Conservation (phyloP, 2,797 vertebrate genomes). For the Thamnophis elegans region DNA sequence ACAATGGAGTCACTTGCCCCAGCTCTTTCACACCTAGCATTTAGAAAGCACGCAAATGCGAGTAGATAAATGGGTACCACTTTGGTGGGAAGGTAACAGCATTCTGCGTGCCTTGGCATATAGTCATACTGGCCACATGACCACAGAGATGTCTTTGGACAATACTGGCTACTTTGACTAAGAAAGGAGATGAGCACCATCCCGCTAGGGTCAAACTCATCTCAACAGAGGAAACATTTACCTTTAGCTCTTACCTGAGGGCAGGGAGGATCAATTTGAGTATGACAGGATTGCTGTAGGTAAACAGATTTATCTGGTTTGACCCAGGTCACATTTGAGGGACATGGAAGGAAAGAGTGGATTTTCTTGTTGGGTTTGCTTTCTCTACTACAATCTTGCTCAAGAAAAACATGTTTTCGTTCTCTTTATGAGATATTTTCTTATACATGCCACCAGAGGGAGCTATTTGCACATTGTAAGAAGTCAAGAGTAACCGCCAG, state of each 20-base stretch:
- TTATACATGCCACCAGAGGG: constrained; percentile 61
- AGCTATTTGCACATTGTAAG: constrained; percentile 47
- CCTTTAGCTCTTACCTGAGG: neutral
- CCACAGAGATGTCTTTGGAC: no score
- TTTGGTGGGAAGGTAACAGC: neutral
- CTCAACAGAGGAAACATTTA: neutral
- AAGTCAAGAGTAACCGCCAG: neutral
- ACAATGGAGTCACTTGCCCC: neutral
- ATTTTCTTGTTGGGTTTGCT: neutral
- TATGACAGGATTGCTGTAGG: neutral
- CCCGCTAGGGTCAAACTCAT: neutral
- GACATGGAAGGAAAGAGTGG: neutral
- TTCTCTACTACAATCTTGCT: neutral
- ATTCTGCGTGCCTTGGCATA: neutral
- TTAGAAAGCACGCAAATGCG: neutral
- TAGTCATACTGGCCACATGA: neutral
- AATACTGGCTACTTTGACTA: no score
- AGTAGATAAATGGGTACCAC: neutral
- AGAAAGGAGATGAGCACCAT: neutral
- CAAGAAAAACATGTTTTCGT: neutral
- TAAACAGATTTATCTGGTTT: neutral
- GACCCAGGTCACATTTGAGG: neutral
- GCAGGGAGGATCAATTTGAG: neutral
- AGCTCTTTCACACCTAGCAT: neutral
- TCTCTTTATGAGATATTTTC: rapidly evolving